Evolutionary conservation across 2,888 invertebrate species (phyloP), one percentile per base, ranked within the genome.

Genomic region (Synanthedon andrenaeformis): DNA sequence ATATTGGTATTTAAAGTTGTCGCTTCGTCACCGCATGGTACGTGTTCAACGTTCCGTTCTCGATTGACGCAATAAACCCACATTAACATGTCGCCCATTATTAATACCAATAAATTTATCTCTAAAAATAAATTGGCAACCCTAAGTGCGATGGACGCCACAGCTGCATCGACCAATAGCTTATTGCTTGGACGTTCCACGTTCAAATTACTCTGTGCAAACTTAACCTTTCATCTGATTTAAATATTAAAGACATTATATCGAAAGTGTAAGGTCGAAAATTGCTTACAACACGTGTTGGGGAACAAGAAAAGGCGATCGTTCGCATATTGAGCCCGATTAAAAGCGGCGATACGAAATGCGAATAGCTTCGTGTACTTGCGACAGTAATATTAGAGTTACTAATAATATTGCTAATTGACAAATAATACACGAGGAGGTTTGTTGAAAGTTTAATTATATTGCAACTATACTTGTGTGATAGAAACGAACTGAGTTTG

Each of bases 91-190:
- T 64, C 68, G 62, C 62, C 66, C 63, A 64, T 65, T 61, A 76
- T 75, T 82, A 82, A 82, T 81, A 79, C 72, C 66, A 70, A 76
- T 75, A 78, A 76, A 81, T 81, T 74, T 71, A 69, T 68, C 68
- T 73, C 82, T 79, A 79, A 76, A 83, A 76, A 83, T 83, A 84
- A 72, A 64, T 76, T 82, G 81, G 75, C 83, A 85, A 69, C 84
- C 85, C 83, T 84, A 72, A 64, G 58, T 57, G 61, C 63, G 71
- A 69, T 63, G 66, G 67, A 67, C 67, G 59, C 62, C 74, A 76
- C 85, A 85, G 85, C 84, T 85, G 85, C 80, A 76, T 59, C 67
- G 62, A 61, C 76, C 76, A 76, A 80, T 82, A 82, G 76, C 81
- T 79, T 82, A 81, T 79, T 74, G 75, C 79, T 77, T 70, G 78